These are phyloP conservation scores for Tamias sibiricus DNA, from an alignment of 2,113 vertebrate genomes.

Conservation along the genomic window DNA sequence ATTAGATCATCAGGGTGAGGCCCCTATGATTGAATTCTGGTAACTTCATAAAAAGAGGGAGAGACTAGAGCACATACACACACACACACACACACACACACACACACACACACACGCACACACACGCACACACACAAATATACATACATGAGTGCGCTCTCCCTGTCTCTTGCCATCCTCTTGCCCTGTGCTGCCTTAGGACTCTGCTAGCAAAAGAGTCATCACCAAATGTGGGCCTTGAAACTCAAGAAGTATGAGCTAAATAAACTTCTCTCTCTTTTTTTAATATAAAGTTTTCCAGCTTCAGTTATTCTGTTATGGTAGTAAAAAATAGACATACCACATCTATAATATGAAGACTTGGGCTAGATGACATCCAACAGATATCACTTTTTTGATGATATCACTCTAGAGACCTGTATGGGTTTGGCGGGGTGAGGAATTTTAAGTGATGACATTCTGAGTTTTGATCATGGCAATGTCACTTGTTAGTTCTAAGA, in stretches of 20 bases:
- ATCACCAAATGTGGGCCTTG: not conserved
- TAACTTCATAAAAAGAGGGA: not conserved
- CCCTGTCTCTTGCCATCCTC: not conserved
- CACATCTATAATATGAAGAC: not conserved
- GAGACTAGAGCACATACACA: too few relatives aligned
- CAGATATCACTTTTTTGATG: not conserved
- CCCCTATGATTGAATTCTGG: not conserved
- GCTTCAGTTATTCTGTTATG: not conserved
- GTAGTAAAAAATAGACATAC: not conserved
- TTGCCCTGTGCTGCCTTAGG: not conserved
- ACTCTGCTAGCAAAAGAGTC: not conserved
- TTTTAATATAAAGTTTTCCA: not conserved
- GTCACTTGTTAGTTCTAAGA: not conserved
- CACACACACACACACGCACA: not conserved
- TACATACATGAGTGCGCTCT: not conserved
- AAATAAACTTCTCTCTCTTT: not conserved
- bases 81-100: not conserved
- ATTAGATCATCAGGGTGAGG: not conserved
- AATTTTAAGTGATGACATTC: not conserved
- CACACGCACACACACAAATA: not conserved
- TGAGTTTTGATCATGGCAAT: not conserved
- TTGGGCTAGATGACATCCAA: not conserved
- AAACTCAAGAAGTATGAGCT: not conserved
- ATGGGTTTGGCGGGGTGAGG: fast-evolving
- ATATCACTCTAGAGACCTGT: not conserved